phyloP scores from a whole-genome alignment of 2,797 vertebrate species.

The Labroides dimidiatus region DNA sequence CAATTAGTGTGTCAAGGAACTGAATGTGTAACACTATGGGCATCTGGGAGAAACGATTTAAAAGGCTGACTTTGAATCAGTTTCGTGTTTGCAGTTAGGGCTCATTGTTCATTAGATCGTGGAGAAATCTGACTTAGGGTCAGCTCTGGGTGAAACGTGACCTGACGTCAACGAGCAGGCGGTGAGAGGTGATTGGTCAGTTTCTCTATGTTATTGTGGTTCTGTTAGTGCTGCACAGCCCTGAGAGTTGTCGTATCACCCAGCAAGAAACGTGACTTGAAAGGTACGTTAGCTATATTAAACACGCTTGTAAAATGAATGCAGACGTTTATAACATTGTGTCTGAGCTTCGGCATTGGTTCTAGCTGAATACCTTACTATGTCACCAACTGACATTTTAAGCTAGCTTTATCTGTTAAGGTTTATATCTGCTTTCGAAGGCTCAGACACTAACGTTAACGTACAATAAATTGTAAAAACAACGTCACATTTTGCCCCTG shows the following conservation, averaged over 20 bases:
- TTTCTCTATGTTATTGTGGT: constrained; percentile 27
- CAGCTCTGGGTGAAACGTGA: constrained; percentile 17
- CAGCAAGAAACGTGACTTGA: constrained; percentile 6
- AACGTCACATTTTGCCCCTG: not conserved
- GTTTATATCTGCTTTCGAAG: not conserved
- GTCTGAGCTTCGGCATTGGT: no score
- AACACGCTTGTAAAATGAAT: not conserved
- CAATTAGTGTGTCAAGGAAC: no score
- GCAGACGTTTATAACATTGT: not conserved
- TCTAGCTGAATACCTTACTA: not conserved
- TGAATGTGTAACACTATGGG: no score
- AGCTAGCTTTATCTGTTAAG: not conserved
- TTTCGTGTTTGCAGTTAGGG: not conserved
- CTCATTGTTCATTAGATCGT: rapidly evolving
- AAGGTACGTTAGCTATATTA: not conserved
- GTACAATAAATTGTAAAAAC: not conserved
- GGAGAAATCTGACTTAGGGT: constrained; percentile 37
- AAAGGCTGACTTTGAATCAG: constrained; percentile 16
- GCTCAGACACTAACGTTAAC: not conserved
- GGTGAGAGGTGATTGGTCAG: constrained; percentile 57
- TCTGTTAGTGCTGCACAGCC: not conserved
- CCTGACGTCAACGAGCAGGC: constrained; percentile 8
- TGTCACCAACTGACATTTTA: not conserved
- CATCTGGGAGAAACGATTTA: not conserved
- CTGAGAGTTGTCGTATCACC: constrained; percentile 30